These are phyloP conservation scores for Hylaea fasciaria DNA, from an alignment of 2,888 invertebrate genomes.

Conservation along the genomic window DNA sequence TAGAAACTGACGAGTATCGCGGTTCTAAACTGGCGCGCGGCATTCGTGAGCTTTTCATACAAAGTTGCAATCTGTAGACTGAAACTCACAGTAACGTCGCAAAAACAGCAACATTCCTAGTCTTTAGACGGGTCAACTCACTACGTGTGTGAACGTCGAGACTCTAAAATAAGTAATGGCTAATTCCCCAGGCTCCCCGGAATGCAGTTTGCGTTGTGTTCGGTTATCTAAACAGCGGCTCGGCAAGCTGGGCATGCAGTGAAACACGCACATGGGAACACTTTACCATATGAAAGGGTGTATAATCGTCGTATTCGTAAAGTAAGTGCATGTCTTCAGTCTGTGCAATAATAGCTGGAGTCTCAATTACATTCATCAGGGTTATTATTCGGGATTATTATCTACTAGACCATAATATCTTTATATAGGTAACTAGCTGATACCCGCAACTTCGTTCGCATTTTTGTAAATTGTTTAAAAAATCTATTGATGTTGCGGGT, in stretches of 20 bases:
- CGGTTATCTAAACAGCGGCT: constrained; percentile 71
- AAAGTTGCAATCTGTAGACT: constrained; percentile 13
- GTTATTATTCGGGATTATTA: too few relatives aligned
- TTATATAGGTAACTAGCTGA: too few relatives aligned
- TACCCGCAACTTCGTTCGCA: too few relatives aligned
- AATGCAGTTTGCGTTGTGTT: constrained; percentile 65
- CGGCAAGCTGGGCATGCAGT: constrained; percentile 17
- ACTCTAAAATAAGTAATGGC: constrained; percentile 68
- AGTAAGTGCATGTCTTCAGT: too few relatives aligned
- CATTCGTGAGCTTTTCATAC: constrained; percentile 13
- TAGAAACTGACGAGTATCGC: constrained; percentile 7
- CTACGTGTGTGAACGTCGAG: constrained; percentile 42
- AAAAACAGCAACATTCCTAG: constrained; percentile 39
- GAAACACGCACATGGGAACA: constrained; percentile 31
- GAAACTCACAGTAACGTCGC: constrained; percentile 14
- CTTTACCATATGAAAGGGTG: not conserved
- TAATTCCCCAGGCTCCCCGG: constrained; percentile 66
- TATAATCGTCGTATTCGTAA: too few relatives aligned
- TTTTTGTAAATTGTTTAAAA: too few relatives aligned
- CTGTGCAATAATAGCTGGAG: too few relatives aligned
- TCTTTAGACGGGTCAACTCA: constrained; percentile 12
- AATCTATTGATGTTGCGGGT: too few relatives aligned
- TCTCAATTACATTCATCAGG: too few relatives aligned
- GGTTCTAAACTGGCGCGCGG: constrained; percentile 4
- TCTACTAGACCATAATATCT: too few relatives aligned